Conservation (phyloP, 2,113 vertebrate species). For the Neolamprologus ventralis region DNA sequence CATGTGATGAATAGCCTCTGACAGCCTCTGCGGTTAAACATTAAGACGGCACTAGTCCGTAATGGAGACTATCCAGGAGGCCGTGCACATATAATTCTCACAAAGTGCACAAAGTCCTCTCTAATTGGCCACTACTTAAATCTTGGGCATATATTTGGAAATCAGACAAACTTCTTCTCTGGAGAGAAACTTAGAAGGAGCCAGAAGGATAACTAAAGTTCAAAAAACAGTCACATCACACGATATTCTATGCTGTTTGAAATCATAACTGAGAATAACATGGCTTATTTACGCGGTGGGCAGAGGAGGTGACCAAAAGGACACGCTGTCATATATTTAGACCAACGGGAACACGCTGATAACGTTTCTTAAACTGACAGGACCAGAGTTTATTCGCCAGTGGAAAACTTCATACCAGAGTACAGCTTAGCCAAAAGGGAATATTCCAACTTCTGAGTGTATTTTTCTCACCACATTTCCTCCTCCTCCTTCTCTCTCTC, state of each 20-base stretch:
- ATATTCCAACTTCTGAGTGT: background rate
- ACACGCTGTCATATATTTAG: constrained; percentile 57
- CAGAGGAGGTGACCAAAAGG: background rate
- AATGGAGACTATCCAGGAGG: background rate
- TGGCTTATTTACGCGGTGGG: background rate
- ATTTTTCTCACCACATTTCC: background rate
- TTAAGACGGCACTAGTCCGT: background rate
- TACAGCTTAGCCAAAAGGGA: background rate
- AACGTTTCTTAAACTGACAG: background rate
- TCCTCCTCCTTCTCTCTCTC: background rate
- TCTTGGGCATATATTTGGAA: background rate
- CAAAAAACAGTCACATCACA: background rate
- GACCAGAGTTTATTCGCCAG: background rate
- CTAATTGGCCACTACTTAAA: background rate
- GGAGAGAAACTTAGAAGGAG: background rate
- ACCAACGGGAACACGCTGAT: background rate
- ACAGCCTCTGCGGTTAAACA: background rate
- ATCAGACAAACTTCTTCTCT: background rate
- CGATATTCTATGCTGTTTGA: background rate
- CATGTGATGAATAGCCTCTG: background rate
- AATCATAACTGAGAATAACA: background rate
- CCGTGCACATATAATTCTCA: background rate
- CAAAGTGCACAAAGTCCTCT: background rate
- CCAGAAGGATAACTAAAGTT: background rate
- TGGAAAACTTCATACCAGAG: background rate